Conservation (phyloP, 2,888 invertebrate genomes). For the Branchellion lobata region DNA sequence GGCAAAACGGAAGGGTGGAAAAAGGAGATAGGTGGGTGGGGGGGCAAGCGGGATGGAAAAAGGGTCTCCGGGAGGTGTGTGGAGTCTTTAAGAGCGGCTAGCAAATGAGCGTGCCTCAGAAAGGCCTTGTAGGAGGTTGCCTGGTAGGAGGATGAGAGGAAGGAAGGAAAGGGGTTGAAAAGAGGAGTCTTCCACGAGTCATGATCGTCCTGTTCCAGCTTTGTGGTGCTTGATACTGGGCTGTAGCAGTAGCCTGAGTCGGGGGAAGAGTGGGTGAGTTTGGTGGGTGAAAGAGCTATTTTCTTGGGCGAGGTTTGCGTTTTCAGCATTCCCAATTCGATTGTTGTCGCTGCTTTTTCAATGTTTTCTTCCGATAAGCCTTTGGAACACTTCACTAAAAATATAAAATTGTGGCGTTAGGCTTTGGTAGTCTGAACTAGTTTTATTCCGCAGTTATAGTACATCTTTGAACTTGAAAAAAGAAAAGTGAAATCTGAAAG, state of each 20-base stretch:
- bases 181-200: background rate
- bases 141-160: background rate
- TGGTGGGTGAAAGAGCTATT: background rate
- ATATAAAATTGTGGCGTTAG: too few relatives aligned
- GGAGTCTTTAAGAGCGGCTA: background rate
- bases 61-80: background rate
- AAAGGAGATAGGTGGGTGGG: background rate
- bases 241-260: conserved; percentile 45
- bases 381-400: background rate
- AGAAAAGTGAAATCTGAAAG: too few relatives aligned
- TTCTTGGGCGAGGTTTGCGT: background rate
- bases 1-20: background rate
- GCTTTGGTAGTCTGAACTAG: too few relatives aligned
- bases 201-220: conserved; percentile 5
- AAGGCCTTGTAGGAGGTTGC: background rate
- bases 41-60: background rate
- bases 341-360: background rate
- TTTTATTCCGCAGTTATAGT: too few relatives aligned
- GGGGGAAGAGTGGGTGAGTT: conserved; percentile 38
- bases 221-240: conserved; percentile 26
- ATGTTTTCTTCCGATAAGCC: background rate
- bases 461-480: too few relatives aligned
- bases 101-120: conserved; percentile 8
- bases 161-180: background rate
- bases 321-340: background rate